These are phyloP conservation scores for Petroica traversi DNA, from an alignment of 2,113 vertebrate species.

Conservation along the genomic window DNA sequence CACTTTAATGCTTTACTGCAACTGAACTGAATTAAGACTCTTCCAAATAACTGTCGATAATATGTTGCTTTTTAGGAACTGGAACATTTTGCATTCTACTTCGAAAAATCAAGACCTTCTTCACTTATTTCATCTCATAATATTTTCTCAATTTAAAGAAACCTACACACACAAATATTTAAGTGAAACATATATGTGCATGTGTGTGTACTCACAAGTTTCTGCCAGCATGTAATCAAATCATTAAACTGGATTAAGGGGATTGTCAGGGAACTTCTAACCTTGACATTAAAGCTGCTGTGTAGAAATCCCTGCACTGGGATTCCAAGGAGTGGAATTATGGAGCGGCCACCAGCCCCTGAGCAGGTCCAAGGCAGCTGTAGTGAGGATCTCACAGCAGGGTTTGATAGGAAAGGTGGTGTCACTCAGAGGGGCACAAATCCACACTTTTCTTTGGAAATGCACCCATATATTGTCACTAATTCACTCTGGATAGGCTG, in stretches of 20 bases:
- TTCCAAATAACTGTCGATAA: background rate
- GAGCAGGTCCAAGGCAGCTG: background rate
- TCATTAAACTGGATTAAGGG: constrained; percentile 70
- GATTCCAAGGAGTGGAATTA: constrained; percentile 73
- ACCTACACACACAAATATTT: background rate
- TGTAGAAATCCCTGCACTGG: constrained; percentile 75
- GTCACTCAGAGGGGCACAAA: background rate
- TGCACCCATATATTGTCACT: background rate
- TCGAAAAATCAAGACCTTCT: background rate
- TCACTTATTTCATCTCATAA: background rate
- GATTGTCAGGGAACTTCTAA: constrained; percentile 73
- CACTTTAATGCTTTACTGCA: background rate
- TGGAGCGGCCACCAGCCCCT: constrained; percentile 7
- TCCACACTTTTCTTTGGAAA: background rate
- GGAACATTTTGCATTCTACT: background rate
- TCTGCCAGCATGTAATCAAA: constrained; percentile 66
- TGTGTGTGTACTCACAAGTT: background rate
- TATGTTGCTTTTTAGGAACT: background rate
- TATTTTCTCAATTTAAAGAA: constrained; percentile 7
- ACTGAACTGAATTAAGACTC: background rate
- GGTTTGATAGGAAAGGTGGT: background rate
- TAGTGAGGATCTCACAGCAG: background rate
- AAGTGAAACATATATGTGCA: background rate
- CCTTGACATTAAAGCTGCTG: constrained; percentile 57
- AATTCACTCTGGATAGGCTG: background rate